Evolutionary conservation across 2,113 vertebrate genomes (phyloP).

Genomic region (Neofelis nebulosa): DNA sequence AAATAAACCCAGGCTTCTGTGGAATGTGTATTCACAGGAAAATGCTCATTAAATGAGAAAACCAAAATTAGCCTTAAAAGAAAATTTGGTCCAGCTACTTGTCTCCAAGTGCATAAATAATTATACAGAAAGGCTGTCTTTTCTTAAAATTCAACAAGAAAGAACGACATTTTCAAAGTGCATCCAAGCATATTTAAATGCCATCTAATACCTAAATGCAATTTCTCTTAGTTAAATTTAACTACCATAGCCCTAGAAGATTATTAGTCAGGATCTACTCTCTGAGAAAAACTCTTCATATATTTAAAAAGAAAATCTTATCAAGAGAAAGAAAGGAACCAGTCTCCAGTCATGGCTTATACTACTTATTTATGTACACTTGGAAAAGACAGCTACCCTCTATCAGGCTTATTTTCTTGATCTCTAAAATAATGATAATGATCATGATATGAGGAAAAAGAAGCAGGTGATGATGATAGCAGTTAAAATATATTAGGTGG

Average conservation of each 20-base stretch:
- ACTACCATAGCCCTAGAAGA: background rate
- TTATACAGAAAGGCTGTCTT: background rate
- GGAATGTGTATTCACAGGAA: background rate
- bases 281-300: background rate
- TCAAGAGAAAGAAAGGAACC: background rate
- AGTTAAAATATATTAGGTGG: background rate
- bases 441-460: background rate
- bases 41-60: conserved; percentile 42
- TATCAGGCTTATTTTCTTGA: background rate
- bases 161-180: background rate
- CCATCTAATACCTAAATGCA: background rate
- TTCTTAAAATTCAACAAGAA: conserved; percentile 31
- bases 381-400: background rate
- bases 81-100: conserved; percentile 23
- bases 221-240: conserved; percentile 35
- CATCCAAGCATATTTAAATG: conserved; percentile 19
- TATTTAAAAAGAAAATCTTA: background rate
- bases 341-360: background rate
- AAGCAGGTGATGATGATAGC: background rate
- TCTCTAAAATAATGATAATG: conserved; percentile 7
- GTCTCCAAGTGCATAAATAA: background rate
- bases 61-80: conserved; percentile 13
- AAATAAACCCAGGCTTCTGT: background rate
- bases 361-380: background rate
- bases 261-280: background rate